Conservation (phyloP, 2,113 vertebrate species). For the Stictonetta naevosa region DNA sequence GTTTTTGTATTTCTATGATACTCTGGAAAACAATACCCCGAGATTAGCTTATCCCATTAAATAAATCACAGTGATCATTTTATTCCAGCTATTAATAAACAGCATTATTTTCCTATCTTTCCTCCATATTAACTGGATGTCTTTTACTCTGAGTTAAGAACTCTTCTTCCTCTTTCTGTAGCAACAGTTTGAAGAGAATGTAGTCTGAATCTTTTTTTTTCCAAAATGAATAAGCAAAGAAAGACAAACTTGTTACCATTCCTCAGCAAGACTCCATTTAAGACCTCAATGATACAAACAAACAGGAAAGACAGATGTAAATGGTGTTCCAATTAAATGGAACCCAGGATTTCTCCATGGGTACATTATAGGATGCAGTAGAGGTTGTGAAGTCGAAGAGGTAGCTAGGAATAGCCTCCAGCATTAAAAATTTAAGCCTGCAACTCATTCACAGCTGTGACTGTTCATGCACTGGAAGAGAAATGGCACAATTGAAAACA, state of each 20-base stretch:
- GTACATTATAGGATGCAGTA: conserved; percentile 17
- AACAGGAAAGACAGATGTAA: conserved; percentile 13
- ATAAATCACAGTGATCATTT: not conserved
- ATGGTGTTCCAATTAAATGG: conserved; percentile 43
- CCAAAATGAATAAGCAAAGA: not conserved
- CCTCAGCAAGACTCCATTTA: conserved; percentile 5
- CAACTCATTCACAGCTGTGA: conserved; percentile 10
- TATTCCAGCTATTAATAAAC: not conserved
- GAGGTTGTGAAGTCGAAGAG: conserved; percentile 24
- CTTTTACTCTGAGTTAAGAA: not conserved
- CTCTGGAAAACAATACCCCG: not conserved
- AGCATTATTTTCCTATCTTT: not conserved
- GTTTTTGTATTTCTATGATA: not conserved
- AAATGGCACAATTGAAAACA: conserved; percentile 5
- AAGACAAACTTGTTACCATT: not conserved
- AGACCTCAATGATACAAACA: not conserved
- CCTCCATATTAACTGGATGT: not conserved
- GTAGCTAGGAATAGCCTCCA: conserved; percentile 37
- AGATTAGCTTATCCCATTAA: not conserved
- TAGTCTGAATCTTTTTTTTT: not conserved
- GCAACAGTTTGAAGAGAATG: not conserved
- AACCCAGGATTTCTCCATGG: not conserved
- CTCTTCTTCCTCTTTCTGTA: not conserved
- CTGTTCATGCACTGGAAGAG: conserved; percentile 15
- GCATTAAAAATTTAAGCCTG: conserved; percentile 67